phyloP scores from a whole-genome alignment of 2,888 invertebrate genomes.

The Leuctra nigra region DNA sequence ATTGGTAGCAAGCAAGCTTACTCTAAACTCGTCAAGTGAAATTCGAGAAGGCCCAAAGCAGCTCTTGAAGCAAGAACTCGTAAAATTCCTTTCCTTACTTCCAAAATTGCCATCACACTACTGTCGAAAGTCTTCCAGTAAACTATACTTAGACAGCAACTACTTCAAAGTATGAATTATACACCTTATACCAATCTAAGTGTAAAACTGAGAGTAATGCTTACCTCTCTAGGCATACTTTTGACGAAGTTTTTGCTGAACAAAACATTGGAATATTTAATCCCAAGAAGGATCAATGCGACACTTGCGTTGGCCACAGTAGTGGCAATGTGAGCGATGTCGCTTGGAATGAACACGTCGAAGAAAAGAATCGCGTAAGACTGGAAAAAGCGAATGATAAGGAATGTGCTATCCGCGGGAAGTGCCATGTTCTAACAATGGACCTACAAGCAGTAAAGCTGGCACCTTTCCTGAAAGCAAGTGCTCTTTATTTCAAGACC shows the following conservation, averaged over 20 bases:
- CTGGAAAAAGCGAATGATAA: slow-evolving; percentile 29
- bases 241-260: slow-evolving; percentile 28
- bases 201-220: slow-evolving; percentile 26
- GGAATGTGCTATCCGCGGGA: slow-evolving; percentile 8
- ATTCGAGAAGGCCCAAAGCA: not conserved
- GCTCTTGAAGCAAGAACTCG: not conserved
- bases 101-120: slow-evolving; percentile 28
- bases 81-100: not conserved
- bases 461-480: slow-evolving; percentile 29
- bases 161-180: slow-evolving; percentile 25
- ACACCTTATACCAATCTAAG: slow-evolving; percentile 26
- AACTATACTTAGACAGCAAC: slow-evolving; percentile 30
- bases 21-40: too few relatives aligned
- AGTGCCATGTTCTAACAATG: slow-evolving; percentile 30
- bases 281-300: slow-evolving; percentile 32
- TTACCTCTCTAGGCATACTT: slow-evolving; percentile 25
- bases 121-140: slow-evolving; percentile 28
- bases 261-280: slow-evolving; percentile 30
- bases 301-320: slow-evolving; percentile 30
- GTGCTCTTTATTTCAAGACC: slow-evolving; percentile 30
- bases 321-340: slow-evolving; percentile 30
- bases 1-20: not conserved
- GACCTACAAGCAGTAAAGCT: slow-evolving; percentile 32
- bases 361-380: slow-evolving; percentile 30
- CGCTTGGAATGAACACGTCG: slow-evolving; percentile 27